Evolutionary conservation across 2,113 vertebrate species (phyloP).

Genomic region (Kryptolebias marmoratus): DNA sequence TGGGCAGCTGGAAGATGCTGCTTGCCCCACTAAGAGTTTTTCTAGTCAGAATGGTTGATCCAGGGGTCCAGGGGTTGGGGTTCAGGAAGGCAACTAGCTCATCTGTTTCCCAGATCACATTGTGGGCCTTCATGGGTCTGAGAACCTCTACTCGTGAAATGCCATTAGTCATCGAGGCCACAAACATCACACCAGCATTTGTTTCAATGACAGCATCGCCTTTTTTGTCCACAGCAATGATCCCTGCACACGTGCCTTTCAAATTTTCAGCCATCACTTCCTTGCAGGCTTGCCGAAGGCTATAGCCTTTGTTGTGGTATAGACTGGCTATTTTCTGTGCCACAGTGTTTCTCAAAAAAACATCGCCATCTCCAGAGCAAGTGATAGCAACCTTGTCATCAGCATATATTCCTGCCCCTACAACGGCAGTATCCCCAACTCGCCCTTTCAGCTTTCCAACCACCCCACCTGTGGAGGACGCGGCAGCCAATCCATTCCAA

Average conservation of each 20-base stretch:
- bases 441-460: constrained; percentile 81
- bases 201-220: constrained; percentile 78
- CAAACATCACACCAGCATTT: constrained; percentile 80
- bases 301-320: constrained; percentile 78
- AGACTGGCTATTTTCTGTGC: constrained; percentile 82
- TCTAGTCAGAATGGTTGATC: constrained; percentile 75
- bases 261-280: constrained; percentile 78
- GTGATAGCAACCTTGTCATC: constrained; percentile 78
- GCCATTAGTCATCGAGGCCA: constrained; percentile 71
- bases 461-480: constrained; percentile 81
- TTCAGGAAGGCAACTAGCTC: constrained; percentile 78
- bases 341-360: constrained; percentile 80
- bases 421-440: constrained; percentile 82
- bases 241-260: constrained; percentile 74
- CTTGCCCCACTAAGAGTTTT: constrained; percentile 68
- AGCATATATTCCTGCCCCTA: constrained; percentile 82
- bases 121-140: constrained; percentile 60
- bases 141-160: constrained; percentile 74
- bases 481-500: constrained; percentile 73
- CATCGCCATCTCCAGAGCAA: constrained; percentile 83
- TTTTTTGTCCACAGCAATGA: constrained; percentile 77
- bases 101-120: constrained; percentile 82
- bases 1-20: constrained; percentile 77
- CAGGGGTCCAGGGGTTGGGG: constrained; percentile 78
- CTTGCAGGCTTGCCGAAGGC: constrained; percentile 74